These are phyloP conservation scores for Arctocebus calabarensis DNA, from an alignment of 2,797 vertebrate species.

Conservation along the genomic window DNA sequence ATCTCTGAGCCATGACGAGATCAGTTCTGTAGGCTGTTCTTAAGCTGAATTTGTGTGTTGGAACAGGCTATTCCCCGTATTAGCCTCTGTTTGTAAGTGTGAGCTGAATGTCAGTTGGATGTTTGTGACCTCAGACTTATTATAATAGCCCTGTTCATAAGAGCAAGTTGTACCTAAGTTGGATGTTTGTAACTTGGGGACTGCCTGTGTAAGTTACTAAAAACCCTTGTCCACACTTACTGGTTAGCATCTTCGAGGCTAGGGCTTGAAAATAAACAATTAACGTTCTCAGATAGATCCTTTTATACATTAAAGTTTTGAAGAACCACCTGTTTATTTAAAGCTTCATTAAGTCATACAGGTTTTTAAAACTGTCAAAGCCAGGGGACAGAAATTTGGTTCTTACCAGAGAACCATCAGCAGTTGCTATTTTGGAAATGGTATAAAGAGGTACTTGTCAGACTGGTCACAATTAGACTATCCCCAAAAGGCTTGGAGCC, in stretches of 20 bases:
- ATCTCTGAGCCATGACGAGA: no score
- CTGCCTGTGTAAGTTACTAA: no score
- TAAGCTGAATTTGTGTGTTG: no score
- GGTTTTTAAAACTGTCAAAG: conserved; percentile 40
- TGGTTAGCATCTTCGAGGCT: neutral
- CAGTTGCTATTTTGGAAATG: conserved; percentile 4
- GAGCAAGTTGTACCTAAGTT: no score
- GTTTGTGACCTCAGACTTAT: no score
- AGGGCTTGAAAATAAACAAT: neutral
- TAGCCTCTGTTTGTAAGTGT: no score
- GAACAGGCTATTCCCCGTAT: no score
- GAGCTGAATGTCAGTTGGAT: no score
- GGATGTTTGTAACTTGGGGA: no score
- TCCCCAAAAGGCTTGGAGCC: conserved; percentile 68
- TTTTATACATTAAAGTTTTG: conserved; percentile 5
- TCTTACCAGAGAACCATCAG: conserved; percentile 60
- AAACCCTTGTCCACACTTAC: neutral
- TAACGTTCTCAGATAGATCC: neutral
- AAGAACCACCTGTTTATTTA: neutral
- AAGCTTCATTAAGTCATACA: neutral
- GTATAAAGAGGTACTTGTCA: conserved; percentile 66
- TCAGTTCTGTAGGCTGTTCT: no score
- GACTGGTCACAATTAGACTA: conserved; percentile 69
- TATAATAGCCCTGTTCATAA: no score
- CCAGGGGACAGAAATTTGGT: conserved; percentile 34